Evolutionary conservation across 2,113 vertebrate genomes (phyloP).

Genomic region (Zootoca vivipara): DNA sequence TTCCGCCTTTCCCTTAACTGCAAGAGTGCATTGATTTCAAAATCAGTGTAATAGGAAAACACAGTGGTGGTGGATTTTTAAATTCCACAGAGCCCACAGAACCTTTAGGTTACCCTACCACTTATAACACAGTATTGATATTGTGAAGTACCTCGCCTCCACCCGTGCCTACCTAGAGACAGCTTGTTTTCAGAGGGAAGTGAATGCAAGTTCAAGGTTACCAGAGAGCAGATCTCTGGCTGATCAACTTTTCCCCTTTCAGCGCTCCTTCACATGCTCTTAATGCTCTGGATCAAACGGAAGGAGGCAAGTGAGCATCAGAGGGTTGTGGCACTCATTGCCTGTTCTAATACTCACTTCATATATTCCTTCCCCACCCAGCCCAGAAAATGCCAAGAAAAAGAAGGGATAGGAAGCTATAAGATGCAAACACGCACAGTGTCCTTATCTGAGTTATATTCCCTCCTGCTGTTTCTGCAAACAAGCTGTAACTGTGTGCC

Average conservation of each 20-base stretch:
- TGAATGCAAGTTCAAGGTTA: constrained; percentile 72
- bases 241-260: constrained; percentile 65
- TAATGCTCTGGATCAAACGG: constrained; percentile 49
- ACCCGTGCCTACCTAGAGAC: constrained; percentile 68
- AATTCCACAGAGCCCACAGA: constrained; percentile 62
- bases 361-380: too few relatives aligned
- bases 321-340: constrained; percentile 48
- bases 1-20: background rate
- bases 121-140: constrained; percentile 71
- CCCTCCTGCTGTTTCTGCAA: background rate
- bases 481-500: constrained; percentile 8
- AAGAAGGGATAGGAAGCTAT: background rate
- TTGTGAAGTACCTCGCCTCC: constrained; percentile 66
- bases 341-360: constrained; percentile 50
- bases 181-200: constrained; percentile 69
- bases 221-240: constrained; percentile 56
- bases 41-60: constrained; percentile 40
- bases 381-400: background rate
- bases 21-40: background rate
- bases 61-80: constrained; percentile 48
- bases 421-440: constrained; percentile 27
- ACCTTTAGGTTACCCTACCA: constrained; percentile 60
- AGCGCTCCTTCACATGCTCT: constrained; percentile 49
- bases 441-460: background rate
- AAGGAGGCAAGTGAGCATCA: constrained; percentile 62